Conservation (phyloP, 2,113 vertebrate species). For the Phoenicopterus ruber region DNA sequence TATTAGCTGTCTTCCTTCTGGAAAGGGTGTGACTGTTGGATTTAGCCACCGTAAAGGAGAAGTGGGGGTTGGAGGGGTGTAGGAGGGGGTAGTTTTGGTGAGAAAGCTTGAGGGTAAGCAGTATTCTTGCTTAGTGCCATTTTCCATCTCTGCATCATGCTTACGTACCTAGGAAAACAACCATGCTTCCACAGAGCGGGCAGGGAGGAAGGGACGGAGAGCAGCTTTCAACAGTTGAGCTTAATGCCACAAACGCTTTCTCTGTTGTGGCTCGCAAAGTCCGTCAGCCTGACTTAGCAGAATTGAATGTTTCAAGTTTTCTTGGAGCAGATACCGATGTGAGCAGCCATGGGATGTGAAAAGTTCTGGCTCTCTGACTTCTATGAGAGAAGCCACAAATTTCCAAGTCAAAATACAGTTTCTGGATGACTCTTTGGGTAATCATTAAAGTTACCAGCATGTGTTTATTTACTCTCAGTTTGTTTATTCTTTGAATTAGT, state of each 20-base stretch:
- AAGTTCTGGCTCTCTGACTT: background rate
- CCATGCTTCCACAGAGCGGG: background rate
- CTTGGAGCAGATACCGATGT: accelerated
- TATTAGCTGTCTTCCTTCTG: background rate
- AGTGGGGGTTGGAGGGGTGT: accelerated
- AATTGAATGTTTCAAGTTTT: background rate
- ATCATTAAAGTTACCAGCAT: background rate
- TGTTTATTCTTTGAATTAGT: background rate
- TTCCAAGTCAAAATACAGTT: background rate
- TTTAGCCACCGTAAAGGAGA: background rate
- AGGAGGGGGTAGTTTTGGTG: background rate
- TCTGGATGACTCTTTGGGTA: background rate
- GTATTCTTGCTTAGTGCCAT: background rate
- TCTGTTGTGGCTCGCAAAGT: background rate
- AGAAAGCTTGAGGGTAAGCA: background rate
- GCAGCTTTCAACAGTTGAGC: background rate
- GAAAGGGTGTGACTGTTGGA: background rate
- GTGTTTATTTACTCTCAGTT: background rate
- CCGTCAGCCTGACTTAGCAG: background rate
- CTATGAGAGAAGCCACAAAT: background rate
- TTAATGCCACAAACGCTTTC: background rate
- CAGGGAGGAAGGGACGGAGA: background rate
- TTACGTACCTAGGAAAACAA: background rate
- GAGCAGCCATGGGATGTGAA: background rate
- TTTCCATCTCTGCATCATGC: background rate